These are phyloP conservation scores for Suncus etruscus DNA, from an alignment of 2,113 vertebrate genomes.

Conservation along the genomic window DNA sequence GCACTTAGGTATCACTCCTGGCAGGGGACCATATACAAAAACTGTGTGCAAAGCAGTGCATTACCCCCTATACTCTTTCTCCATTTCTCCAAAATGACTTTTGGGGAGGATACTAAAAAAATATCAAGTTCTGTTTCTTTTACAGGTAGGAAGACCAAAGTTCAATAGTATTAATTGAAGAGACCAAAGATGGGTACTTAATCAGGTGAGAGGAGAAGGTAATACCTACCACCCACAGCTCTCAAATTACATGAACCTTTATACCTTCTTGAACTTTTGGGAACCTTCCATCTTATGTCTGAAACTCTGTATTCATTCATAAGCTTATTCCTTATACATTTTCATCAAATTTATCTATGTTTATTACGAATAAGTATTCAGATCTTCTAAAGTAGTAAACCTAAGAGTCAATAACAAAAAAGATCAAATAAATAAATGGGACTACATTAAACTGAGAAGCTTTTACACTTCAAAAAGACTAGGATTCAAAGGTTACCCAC, in stretches of 20 bases:
- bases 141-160: neutral
- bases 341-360: conserved; percentile 37
- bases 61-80: too few relatives aligned
- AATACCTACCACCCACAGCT: neutral
- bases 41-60: too few relatives aligned
- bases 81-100: neutral
- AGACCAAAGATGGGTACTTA: neutral
- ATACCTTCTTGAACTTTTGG: neutral
- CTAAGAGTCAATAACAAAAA: neutral
- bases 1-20: too few relatives aligned
- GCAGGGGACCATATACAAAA: too few relatives aligned
- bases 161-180: neutral
- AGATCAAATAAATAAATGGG: too few relatives aligned
- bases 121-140: neutral
- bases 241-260: neutral
- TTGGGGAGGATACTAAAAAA: neutral
- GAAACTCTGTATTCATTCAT: conserved; percentile 22
- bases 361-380: neutral
- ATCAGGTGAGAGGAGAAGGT: neutral
- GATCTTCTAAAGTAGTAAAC: conserved; percentile 19
- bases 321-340: conserved; percentile 18
- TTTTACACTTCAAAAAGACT: too few relatives aligned
- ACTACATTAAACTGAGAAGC: too few relatives aligned
- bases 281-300: neutral
- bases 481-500: too few relatives aligned